Conservation (phyloP, 37 sponge, comb jelly and placozoan genomes). For the Ianthella basta region DNA sequence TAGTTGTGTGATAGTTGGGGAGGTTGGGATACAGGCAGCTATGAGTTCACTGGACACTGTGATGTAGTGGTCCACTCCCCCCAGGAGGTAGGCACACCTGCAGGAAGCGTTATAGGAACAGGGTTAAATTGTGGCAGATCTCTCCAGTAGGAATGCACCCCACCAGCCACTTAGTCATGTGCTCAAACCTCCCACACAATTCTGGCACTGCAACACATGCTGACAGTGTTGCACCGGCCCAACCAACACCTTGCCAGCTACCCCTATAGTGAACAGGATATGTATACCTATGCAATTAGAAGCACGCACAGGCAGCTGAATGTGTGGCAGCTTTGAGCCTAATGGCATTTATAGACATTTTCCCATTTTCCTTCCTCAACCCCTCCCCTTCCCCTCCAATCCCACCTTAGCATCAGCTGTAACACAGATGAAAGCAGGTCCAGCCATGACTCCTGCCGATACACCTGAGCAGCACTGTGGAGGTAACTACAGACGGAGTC, state of each 20-base stretch:
- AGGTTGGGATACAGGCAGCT: neutral
- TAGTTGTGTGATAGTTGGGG: too few species aligned
- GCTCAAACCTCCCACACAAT: neutral
- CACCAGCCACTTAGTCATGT: neutral
- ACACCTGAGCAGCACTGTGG: slow-evolving; percentile 38
- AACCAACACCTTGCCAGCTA: too few species aligned
- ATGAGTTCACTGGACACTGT: slow-evolving; percentile 53
- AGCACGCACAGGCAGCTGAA: too few species aligned
- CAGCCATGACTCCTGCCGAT: slow-evolving; percentile 69
- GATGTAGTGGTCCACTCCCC: slow-evolving; percentile 48
- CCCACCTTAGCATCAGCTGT: slow-evolving; percentile 49
- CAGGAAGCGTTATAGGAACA: neutral
- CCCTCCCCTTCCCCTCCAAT: too few species aligned
- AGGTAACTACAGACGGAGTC: slow-evolving; percentile 34
- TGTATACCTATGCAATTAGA: too few species aligned
- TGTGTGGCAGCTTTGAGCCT: too few species aligned
- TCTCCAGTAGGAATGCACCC: neutral
- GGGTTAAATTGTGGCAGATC: neutral
- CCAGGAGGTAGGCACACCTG: slow-evolving; percentile 67
- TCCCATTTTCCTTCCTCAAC: too few species aligned
- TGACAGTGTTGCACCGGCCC: neutral
- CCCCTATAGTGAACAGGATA: too few species aligned
- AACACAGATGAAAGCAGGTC: slow-evolving; percentile 35
- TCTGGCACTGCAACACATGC: neutral
- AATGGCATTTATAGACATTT: too few species aligned